Conservation (phyloP, 2,797 vertebrate genomes). For the Thaleichthys pacificus region DNA sequence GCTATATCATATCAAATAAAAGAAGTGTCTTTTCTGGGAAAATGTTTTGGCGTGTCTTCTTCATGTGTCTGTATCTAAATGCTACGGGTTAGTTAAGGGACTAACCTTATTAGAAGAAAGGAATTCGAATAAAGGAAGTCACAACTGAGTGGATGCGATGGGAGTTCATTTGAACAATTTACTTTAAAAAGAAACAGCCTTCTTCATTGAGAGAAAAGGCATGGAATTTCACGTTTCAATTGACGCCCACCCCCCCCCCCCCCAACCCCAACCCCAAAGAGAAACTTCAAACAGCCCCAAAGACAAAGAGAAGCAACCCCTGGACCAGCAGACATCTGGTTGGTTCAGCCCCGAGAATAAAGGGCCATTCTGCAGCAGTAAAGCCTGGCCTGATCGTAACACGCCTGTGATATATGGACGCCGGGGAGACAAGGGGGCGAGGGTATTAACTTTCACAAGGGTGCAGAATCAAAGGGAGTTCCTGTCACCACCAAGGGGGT, state of each 20-base stretch:
- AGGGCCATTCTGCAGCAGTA: conserved; percentile 68
- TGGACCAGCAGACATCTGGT: conserved; percentile 77
- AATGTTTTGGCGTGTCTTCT: conserved; percentile 11
- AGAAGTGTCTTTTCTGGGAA: conserved; percentile 66
- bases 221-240: conserved; percentile 40
- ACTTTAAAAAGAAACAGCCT: background rate
- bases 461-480: conserved; percentile 82
- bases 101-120: background rate
- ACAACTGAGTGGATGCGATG: background rate
- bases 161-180: background rate
- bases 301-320: conserved; percentile 60
- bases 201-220: conserved; percentile 41
- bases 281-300: conserved; percentile 62
- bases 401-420: conserved; percentile 74
- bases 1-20: conserved; percentile 82
- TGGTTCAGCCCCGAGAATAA: conserved; percentile 68
- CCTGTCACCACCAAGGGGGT: conserved; percentile 73
- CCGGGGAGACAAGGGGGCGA: conserved; percentile 32
- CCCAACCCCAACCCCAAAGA: background rate
- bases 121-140: too few relatives aligned
- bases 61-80: background rate
- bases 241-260: background rate
- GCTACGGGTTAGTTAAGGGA: background rate
- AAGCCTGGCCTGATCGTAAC: conserved; percentile 65
- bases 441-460: conserved; percentile 79